phyloP scores from a whole-genome alignment of 2,888 invertebrate genomes.

The Nycteola revayana region DNA sequence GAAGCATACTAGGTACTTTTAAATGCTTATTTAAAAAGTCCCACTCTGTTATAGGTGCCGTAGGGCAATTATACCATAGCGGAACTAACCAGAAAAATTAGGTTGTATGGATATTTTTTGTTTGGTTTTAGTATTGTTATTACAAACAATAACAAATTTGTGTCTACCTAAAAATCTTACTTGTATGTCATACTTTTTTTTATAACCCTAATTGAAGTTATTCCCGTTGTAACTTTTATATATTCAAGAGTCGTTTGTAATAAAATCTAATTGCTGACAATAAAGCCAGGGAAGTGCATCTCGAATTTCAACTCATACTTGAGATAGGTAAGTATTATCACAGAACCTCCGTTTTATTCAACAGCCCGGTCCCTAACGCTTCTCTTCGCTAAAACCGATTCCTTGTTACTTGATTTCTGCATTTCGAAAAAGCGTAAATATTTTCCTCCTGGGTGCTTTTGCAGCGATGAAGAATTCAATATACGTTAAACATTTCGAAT shows the following conservation, averaged over 20 bases:
- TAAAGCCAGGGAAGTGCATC: constrained; percentile 37
- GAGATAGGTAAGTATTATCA: constrained; percentile 68
- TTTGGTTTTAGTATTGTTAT: too few species aligned
- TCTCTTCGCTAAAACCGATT: constrained; percentile 76
- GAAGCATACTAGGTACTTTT: too few species aligned
- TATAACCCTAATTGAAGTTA: too few species aligned
- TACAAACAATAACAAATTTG: too few species aligned
- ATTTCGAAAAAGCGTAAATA: constrained; percentile 80
- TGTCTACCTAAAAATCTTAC: too few species aligned
- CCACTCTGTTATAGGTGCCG: too few species aligned
- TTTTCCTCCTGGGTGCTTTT: constrained; percentile 76
- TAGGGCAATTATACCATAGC: too few species aligned
- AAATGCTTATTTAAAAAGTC: too few species aligned
- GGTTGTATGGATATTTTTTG: too few species aligned
- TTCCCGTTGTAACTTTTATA: background rate
- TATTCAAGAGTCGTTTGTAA: constrained; percentile 6
- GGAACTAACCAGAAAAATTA: too few species aligned
- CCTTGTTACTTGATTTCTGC: constrained; percentile 81
- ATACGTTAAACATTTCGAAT: constrained; percentile 59
- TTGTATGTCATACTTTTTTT: too few species aligned
- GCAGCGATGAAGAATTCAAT: constrained; percentile 68
- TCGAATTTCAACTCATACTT: constrained; percentile 58
- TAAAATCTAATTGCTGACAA: constrained; percentile 22
- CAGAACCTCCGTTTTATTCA: constrained; percentile 71
- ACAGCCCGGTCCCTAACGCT: constrained; percentile 63